Evolutionary conservation across 2,113 vertebrate species (phyloP), one percentile per base, ranked within the genome.

Genomic region (Melanocharis versteri): DNA sequence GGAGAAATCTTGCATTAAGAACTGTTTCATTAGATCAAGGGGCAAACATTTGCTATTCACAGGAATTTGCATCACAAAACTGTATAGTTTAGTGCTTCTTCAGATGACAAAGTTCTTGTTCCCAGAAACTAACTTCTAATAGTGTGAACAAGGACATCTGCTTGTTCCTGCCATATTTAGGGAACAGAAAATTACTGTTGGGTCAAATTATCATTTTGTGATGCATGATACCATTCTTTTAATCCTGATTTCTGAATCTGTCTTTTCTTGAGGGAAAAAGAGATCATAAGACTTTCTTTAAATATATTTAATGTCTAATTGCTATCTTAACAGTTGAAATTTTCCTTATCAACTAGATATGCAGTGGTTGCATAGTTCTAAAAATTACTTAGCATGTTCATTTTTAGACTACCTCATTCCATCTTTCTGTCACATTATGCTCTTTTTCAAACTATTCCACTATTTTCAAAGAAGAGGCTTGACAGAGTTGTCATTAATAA

Each of bases 71-170:
- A 76, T 68, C 54, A 73, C 37, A 83, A 65, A 93, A 79, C 57
- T 48, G 3, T 35, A 51, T 28, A 30, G 30, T 27, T 37, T 53
- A 37, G 30, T n/a, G 75, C 11, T 89, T 75, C 47, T 83, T 93
- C 53, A 79, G 69, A 95, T 58, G 48, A 70, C 37, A 75, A 83
- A 92, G 57, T 68, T n/a, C 48, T 82, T 66, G 33, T 81, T 87
- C 70, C 84, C 58, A 84, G 61, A 89, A 94, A 51, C 40, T 91
- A 95, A 50, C 5, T 82, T 79, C 21, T 69, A 39, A 61, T 53
- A 69, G 30, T 51, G 42, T 89, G 80, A 87, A 64, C 53, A 75
- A 84, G 77, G 66, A 87, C 87, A 93, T 95, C 92, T 94, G 95
- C 31, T 93, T 85, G 37, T 61, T 94, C 72, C 66, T 90, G 53